A percentile compares a stretch with the other conserved stretches of the same genome.
Evolutionary conservation across 2,888 invertebrate genomes (phyloP).

Genomic region (Dynastes grantii): DNA sequence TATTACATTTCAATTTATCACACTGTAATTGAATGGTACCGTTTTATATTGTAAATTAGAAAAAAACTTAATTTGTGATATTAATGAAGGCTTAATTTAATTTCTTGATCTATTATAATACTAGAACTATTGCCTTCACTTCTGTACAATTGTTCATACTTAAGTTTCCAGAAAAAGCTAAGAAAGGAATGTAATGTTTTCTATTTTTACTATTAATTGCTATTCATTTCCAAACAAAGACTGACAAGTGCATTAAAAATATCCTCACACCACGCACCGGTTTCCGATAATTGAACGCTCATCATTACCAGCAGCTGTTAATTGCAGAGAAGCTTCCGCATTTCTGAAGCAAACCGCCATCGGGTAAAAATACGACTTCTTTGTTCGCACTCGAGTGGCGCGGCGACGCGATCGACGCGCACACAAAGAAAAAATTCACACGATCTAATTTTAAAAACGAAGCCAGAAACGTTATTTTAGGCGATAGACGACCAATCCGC

Average conservation of each 20-base stretch:
- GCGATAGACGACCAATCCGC: slow-evolving; percentile 20
- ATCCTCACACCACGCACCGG: background rate
- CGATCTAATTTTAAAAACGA: slow-evolving; percentile 33
- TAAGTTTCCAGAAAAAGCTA: no score
- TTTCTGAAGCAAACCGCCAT: slow-evolving; percentile 14
- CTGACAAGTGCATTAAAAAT: background rate
- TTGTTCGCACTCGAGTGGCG: slow-evolving; percentile 5
- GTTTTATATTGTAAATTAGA: no score
- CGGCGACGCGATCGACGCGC: background rate
- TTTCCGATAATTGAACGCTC: background rate
- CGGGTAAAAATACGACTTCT: slow-evolving; percentile 38
- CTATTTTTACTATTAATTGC: no score
- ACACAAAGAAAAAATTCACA: slow-evolving; percentile 39
- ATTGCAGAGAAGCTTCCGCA: slow-evolving; percentile 27
- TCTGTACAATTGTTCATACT: no score
- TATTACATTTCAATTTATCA: no score
- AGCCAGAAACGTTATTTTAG: slow-evolving; percentile 37
- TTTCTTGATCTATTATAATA: no score
- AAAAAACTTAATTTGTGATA: no score
- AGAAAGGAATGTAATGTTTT: no score
- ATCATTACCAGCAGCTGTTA: slow-evolving; percentile 14
- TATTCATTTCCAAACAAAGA: background rate
- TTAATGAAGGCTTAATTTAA: no score
- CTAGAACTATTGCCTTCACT: no score
- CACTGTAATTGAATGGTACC: no score